Percentiles rank a stretch among this genome's conserved stretches.
Evolutionary conservation across 2,797 vertebrate species (phyloP).

Genomic region (Pelochelys cantorii): DNA sequence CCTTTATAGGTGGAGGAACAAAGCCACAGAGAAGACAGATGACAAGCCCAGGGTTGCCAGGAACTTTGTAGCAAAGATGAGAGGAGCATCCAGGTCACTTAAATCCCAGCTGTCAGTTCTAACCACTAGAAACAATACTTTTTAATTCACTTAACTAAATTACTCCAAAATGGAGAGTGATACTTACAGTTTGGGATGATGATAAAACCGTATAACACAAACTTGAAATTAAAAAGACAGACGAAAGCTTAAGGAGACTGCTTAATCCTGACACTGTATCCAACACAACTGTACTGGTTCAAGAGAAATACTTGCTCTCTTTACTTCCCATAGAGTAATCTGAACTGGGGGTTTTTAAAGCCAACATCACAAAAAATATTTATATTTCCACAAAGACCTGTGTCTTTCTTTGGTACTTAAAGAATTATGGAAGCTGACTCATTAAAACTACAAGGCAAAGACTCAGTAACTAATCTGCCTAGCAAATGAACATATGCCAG

Average conservation of each 20-base stretch:
- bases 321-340: rapidly evolving
- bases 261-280: background rate
- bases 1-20: background rate
- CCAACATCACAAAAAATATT: background rate
- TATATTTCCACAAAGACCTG: slow-evolving; percentile 21
- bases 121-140: background rate
- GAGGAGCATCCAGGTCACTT: background rate
- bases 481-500: background rate
- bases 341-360: background rate
- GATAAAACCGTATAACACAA: background rate
- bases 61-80: background rate
- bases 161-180: slow-evolving; percentile 7
- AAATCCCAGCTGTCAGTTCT: background rate
- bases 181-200: background rate
- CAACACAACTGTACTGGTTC: background rate
- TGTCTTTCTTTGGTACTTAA: slow-evolving; percentile 22
- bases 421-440: slow-evolving; percentile 22
- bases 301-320: background rate
- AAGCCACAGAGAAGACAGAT: background rate
- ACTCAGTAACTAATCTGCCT: background rate
- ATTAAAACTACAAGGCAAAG: slow-evolving; percentile 6
- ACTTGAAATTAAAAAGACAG: background rate
- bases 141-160: background rate
- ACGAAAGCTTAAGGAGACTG: background rate
- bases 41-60: background rate